Evolutionary conservation across 2,797 vertebrate genomes (phyloP).

Genomic region (Pteropus rufus): DNA sequence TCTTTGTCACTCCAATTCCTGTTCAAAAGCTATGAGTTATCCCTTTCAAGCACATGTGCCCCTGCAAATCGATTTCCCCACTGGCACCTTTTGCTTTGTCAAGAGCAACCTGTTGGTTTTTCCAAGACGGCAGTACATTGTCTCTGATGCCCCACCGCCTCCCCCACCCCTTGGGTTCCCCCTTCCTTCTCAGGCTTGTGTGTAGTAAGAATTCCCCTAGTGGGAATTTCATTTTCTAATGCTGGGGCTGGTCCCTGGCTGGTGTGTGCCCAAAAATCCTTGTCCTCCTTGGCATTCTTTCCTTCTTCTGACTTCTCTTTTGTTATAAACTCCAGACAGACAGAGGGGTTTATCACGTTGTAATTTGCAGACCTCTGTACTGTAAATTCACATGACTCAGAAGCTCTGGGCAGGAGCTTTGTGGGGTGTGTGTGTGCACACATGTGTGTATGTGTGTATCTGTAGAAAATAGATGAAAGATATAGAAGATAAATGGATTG

Average conservation of each 20-base stretch:
- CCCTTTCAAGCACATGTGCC: slow-evolving; percentile 67
- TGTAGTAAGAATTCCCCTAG: slow-evolving; percentile 52
- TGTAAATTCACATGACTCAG: background rate
- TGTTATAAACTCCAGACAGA: background rate
- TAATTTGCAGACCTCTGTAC: background rate
- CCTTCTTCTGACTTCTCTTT: slow-evolving; percentile 56
- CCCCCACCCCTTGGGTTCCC: background rate
- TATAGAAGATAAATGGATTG: background rate
- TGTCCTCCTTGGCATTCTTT: slow-evolving; percentile 32
- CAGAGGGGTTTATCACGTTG: background rate
- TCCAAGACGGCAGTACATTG: background rate
- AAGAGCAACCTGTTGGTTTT: slow-evolving; percentile 71
- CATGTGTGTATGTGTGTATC: background rate
- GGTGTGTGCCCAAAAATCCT: slow-evolving; percentile 47
- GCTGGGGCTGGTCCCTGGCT: slow-evolving; percentile 41
- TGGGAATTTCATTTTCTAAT: slow-evolving; percentile 33
- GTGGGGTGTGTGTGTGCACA: background rate
- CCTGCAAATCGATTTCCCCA: slow-evolving; percentile 67
- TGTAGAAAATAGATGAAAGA: background rate
- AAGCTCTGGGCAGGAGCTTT: background rate
- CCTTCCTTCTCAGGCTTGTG: slow-evolving; percentile 46
- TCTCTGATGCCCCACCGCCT: background rate
- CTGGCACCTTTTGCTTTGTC: slow-evolving; percentile 66
- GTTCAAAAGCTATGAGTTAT: slow-evolving; percentile 71
- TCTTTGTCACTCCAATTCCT: slow-evolving; percentile 56